Conservation (phyloP, 2,888 invertebrate species). For the Mesodorylaimus sp. region DNA sequence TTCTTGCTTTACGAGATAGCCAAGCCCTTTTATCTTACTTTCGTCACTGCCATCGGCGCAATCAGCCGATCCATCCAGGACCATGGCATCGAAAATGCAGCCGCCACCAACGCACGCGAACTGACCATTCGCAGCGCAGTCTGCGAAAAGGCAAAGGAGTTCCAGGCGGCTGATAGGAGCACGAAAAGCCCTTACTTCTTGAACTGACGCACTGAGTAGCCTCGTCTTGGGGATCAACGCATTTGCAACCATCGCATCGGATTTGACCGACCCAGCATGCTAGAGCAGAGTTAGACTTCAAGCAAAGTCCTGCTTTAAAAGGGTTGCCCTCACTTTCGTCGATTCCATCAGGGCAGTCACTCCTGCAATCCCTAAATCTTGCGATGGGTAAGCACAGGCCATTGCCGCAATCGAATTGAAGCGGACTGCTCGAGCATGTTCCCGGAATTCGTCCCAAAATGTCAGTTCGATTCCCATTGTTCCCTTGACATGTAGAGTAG, state of each 20-base stretch:
- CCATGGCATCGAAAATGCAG: constrained; percentile 14
- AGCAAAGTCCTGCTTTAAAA: too few relatives aligned
- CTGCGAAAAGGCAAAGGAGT: background rate
- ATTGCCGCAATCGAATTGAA: constrained; percentile 7
- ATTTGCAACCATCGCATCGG: background rate
- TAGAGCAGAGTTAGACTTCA: background rate
- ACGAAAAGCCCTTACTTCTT: background rate
- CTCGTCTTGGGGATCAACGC: background rate
- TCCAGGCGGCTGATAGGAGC: too few relatives aligned
- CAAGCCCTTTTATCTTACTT: too few relatives aligned
- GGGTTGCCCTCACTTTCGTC: constrained; percentile 10
- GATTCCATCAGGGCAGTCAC: constrained; percentile 6
- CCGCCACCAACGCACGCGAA: constrained; percentile 17
- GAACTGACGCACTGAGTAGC: background rate
- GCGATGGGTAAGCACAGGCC: constrained; percentile 3
- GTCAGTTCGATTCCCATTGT: too few relatives aligned
- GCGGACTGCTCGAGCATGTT: background rate
- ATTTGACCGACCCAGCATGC: constrained; percentile 3
- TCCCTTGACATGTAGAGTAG: too few relatives aligned
- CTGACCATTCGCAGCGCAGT: constrained; percentile 5
- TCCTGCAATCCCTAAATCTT: constrained; percentile 5
- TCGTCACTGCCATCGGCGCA: constrained; percentile 17
- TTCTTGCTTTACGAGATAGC: too few relatives aligned
- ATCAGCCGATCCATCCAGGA: constrained; percentile 17
- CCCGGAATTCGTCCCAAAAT: constrained; percentile 6